phyloP scores from a whole-genome alignment of 37 sponge, comb jelly and placozoan species.

The Chondrilla cf. caribensis region DNA sequence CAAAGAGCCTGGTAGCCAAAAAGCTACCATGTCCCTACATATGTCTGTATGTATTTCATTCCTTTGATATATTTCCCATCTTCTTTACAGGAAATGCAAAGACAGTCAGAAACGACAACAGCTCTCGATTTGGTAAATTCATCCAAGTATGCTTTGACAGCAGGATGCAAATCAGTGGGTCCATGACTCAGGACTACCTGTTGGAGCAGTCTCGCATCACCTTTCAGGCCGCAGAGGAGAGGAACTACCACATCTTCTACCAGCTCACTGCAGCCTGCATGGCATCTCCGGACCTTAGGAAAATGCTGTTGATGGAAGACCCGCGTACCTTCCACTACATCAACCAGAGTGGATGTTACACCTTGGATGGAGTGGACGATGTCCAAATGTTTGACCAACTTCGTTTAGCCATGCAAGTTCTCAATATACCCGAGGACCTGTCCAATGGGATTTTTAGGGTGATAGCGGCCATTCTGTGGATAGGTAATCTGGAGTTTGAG shows the following conservation, averaged over 20 bases:
- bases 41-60: no score
- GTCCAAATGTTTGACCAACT: conserved; percentile 74
- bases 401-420: conserved; percentile 82
- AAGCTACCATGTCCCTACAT: no score
- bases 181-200: conserved; percentile 91
- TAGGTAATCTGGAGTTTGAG: conserved; percentile 82
- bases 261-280: conserved; percentile 79
- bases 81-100: conserved; percentile 90
- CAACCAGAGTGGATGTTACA: conserved; percentile 92
- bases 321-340: conserved; percentile 74
- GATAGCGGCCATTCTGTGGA: conserved; percentile 84
- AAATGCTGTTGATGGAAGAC: conserved; percentile 62
- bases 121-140: conserved; percentile 94
- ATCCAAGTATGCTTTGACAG: conserved; percentile 95
- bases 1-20: no score
- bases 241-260: conserved; percentile 96
- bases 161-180: conserved; percentile 83
- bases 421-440: conserved; percentile 64
- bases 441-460: conserved; percentile 69
- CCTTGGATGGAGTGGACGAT: conserved; percentile 77
- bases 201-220: conserved; percentile 87
- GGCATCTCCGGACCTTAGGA: conserved; percentile 59
- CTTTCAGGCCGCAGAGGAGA: conserved; percentile 80
- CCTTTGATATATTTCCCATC: no score
- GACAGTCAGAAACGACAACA: conserved; percentile 92